Evolutionary conservation across 30 jellyfish, hydroid and myxozoan species (phyloP), one percentile per base, ranked within the genome.

Genomic region (Cassiopea xamachana): DNA sequence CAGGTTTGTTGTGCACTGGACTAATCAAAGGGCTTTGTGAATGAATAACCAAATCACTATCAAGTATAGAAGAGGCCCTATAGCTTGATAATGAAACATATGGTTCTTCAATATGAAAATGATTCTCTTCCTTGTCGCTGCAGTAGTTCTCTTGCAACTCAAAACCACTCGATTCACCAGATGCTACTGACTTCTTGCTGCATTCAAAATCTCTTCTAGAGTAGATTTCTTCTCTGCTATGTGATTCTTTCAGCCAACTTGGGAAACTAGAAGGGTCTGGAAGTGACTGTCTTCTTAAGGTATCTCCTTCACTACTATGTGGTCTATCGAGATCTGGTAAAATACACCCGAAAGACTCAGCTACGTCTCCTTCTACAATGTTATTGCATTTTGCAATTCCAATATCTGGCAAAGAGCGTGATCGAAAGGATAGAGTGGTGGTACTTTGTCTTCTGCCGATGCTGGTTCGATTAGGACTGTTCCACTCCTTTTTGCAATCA

Each of bases 401-500:
- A 0, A 72, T 1, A 27, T 84, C 85, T 10, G 92, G 92, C 76
- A 69, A 48, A 61, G 89, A 80, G 0, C 89, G 48, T 0, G 92
- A 61, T 69, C 84, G 45, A 19, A 48, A 49, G 1, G 80, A 45
- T 5, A 13, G 55, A 2, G 87, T n/a, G 55, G 18, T 70, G 1
- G 51, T 13, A 1, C 14, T 7, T 27, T 49, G 87, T 39, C 51
- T 17, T 16, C n/a, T 13, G 0, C 17, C 51, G 5, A 7, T 78
- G 51, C 75, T n/a, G 49, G 75, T 48, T 62, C 85, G 16, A n/a
- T 84, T 84, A 3, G 92, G 92, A 44, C 92, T 84, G 59, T 84
- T 84, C 92, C 92, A 84, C 27, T 84, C 92, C 50, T 73, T 72
- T 55, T 44, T 84, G 69, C 70, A 45, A n/a, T 86, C 93, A 60